A percentile compares a stretch with the other conserved stretches of the same genome.
Conservation (phyloP, 2,888 invertebrate genomes). For the Bellardia bayeri region DNA sequence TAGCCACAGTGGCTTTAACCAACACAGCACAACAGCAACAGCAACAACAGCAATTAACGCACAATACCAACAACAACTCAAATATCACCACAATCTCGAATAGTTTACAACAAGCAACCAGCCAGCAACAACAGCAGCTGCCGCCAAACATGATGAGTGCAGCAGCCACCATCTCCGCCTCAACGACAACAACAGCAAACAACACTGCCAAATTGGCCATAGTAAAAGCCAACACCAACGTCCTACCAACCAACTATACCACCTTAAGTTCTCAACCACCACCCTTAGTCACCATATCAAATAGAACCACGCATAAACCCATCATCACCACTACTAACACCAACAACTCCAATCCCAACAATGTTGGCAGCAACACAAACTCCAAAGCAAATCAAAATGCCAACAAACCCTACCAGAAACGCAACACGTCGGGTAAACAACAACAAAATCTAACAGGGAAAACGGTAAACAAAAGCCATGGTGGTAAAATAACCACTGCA, state of each 20-base stretch:
- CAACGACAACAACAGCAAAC: conserved; percentile 47
- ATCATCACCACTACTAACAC: conserved; percentile 11
- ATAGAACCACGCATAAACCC: conserved; percentile 56
- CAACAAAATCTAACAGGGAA: conserved; percentile 49
- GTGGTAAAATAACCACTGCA: conserved; percentile 75
- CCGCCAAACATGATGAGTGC: conserved; percentile 11
- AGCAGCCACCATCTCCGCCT: conserved; percentile 27
- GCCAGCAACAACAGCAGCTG: conserved; percentile 67
- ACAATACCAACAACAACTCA: conserved; percentile 74
- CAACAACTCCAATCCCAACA: conserved; percentile 73
- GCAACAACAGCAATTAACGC: conserved; percentile 69
- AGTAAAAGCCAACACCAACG: conserved; percentile 74
- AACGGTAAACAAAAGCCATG: conserved; percentile 72
- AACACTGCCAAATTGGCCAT: conserved; percentile 76
- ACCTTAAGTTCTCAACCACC: conserved; percentile 78
- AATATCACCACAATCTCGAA: conserved; percentile 65
- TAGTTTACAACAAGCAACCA: conserved; percentile 33
- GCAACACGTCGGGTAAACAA: conserved; percentile 66
- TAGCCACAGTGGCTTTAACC: conserved; percentile 77
- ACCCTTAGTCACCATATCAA: conserved; percentile 79
- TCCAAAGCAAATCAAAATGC: conserved; percentile 67
- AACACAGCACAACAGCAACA: conserved; percentile 44
- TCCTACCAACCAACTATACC: conserved; percentile 62
- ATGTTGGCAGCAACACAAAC: conserved; percentile 64
- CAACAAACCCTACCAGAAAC: conserved; percentile 81